phyloP scores from a whole-genome alignment of 2,113 vertebrate genomes.

The Nycticryphes semicollaris region DNA sequence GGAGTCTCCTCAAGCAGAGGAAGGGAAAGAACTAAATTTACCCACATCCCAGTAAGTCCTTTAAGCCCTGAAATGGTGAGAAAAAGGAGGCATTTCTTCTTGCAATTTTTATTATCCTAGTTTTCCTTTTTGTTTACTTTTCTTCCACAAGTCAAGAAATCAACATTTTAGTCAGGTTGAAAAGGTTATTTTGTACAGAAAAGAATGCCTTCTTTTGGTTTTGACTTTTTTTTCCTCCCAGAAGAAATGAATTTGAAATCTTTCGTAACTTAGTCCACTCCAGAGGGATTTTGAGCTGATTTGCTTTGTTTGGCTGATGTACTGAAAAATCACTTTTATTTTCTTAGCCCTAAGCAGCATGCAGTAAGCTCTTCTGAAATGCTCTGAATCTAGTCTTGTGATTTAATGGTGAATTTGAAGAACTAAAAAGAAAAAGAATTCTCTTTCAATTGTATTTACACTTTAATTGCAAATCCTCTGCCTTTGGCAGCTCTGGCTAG shows the following conservation, averaged over 20 bases:
- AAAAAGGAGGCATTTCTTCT: neutral
- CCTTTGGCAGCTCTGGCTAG: neutral
- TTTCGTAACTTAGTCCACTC: neutral
- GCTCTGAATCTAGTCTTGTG: neutral
- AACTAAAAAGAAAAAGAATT: neutral
- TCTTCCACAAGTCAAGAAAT: neutral
- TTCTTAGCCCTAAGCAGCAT: neutral
- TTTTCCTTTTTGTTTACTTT: neutral
- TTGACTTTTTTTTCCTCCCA: neutral
- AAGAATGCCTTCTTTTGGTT: neutral
- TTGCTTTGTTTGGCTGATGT: neutral
- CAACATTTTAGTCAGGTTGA: neutral
- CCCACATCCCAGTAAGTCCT: neutral
- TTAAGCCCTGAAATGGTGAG: neutral
- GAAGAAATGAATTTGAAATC: neutral
- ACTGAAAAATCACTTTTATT: constrained; percentile 11
- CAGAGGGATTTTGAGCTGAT: neutral
- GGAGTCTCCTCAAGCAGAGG: neutral
- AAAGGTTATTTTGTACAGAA: neutral
- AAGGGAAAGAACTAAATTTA: neutral
- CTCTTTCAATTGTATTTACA: neutral
- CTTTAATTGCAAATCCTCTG: neutral
- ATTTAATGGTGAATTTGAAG: neutral
- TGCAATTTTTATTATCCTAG: neutral
- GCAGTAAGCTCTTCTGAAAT: neutral